Evolutionary conservation across 2,888 invertebrate species (phyloP), one percentile per base, ranked within the genome.

Genomic region (Acleris holmiana): DNA sequence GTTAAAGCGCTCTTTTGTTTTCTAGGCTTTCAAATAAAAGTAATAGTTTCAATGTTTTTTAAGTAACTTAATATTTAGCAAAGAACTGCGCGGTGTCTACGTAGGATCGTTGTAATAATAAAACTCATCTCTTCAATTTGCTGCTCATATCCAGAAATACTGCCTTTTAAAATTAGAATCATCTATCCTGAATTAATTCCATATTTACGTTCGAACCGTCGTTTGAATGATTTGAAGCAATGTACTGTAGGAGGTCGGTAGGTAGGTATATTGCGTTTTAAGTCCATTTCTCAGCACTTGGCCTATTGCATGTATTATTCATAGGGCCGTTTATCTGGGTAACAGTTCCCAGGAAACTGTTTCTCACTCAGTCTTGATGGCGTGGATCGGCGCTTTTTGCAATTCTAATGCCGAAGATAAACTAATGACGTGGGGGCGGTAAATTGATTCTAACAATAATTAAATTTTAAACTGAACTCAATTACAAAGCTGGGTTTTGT

Each of bases 221-320:
- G 10, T 2, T 35, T 35, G 10, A 35, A 35, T 35, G 35, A 13
- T 13, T 35, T 13, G 13, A 35, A 35, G 35, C 13, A 13, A 35
- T 13, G 35, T 13, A 29, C 35, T 35, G 10, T 35, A 35, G 13
- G 35, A 35, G 13, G 35, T 35, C 35, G 35, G 35, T 35, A 29
- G 29, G 29, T 29, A 29, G 3, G 23, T 21, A 21, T 29, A 29
- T 29, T 2, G 29, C 29, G 29, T 29, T 29, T 8, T 29, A 8
- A 2, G 29, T 29, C 46, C 59, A 65, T 65, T 60, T 46, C 59
- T 35, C 40, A 54, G 67, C 82, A 75, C 79, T 85, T 75, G 71
- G 76, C 69, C 73, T 84, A 89, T 88, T 89, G 77, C 80, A 88
- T 89, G 79, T 77, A 72, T 89, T 88, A 89, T 89, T 86, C 87